Base-by-base conservation (phyloP, 1,140 invertebrate species). In the Agrypnia vestita region DNA sequence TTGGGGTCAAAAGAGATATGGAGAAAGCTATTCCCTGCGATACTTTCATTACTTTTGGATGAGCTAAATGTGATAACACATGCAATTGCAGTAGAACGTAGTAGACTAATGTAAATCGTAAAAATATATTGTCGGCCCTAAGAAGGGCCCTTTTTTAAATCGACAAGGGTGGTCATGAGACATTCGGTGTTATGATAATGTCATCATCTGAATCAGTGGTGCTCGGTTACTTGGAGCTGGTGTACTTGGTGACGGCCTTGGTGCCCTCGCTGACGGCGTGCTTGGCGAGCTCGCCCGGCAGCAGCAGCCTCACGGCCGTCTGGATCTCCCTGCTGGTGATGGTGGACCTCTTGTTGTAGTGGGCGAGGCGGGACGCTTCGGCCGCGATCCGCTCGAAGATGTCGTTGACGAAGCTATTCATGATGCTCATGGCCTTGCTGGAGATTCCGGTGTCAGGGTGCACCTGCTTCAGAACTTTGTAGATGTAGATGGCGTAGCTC, bases 341-440 rank as follows among this genome's bases (percentile, higher is more conserved):
- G 9, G 91, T 92, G 4, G 91, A 91, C 0, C 91, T 86, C 85
- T 95, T 95, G 87, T 94, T 95, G 88, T 94, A 94, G 80, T 94
- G 92, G 9, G 92, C 91, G 78, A 95, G 85, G 83, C 92, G 90
- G 11, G 92, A 93, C 15, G 72, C 89, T 84, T 94, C 93, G 4
- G 87, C 86, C 7, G 93, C 92, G 59, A 94, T 93, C 62, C 90
- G 89, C 79, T 93, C 91, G 80, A 92, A 88, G 80, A 91, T 88
- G 84, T 91, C 89, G 73, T 91, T 90, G 17, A 91, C 90, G 79
- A 94, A 93, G 72, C 91, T 91, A 82, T 94, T 93, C 92, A 93
- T 93, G 55, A 93, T 93, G 62, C 88, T 85, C 91, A 93, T 94
- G 7, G 91, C 91, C 80, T 91, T 92, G 72, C 85, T 84, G 49